phyloP scores from a whole-genome alignment of 2,888 invertebrate species.

The Amphimallon solstitiale region DNA sequence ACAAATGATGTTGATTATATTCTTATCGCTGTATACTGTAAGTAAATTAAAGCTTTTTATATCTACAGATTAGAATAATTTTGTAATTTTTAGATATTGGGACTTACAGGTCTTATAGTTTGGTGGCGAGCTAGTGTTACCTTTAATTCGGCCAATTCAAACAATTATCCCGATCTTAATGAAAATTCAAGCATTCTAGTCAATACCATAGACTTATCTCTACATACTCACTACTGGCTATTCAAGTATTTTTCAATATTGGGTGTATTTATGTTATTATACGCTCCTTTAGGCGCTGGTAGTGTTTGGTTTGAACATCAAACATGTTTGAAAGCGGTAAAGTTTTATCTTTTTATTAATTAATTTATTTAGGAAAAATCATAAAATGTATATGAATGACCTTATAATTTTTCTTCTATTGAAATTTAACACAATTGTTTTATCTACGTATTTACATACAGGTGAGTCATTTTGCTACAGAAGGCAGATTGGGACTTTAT shows the following conservation, averaged over 20 bases:
- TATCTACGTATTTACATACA: too few species aligned
- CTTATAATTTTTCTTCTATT: too few species aligned
- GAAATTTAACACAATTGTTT: too few species aligned
- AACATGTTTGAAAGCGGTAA: background rate
- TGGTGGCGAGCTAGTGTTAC: background rate
- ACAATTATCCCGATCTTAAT: background rate
- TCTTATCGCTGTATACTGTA: background rate
- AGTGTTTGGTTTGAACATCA: background rate
- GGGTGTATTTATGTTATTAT: conserved; percentile 1
- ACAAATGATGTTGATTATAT: background rate
- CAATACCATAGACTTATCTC: background rate
- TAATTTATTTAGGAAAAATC: background rate
- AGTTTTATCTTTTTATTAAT: background rate
- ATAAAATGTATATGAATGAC: too few species aligned
- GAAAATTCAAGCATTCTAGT: background rate
- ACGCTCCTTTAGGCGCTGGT: background rate
- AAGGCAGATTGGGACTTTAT: too few species aligned
- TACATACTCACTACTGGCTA: background rate
- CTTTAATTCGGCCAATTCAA: background rate
- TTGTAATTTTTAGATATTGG: background rate
- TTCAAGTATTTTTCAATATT: background rate
- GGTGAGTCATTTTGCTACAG: too few species aligned
- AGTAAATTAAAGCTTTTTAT: background rate
- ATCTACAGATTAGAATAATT: background rate
- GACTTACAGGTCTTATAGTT: background rate